Conservation (phyloP, 2,113 vertebrate species). For the Alectura lathami region DNA sequence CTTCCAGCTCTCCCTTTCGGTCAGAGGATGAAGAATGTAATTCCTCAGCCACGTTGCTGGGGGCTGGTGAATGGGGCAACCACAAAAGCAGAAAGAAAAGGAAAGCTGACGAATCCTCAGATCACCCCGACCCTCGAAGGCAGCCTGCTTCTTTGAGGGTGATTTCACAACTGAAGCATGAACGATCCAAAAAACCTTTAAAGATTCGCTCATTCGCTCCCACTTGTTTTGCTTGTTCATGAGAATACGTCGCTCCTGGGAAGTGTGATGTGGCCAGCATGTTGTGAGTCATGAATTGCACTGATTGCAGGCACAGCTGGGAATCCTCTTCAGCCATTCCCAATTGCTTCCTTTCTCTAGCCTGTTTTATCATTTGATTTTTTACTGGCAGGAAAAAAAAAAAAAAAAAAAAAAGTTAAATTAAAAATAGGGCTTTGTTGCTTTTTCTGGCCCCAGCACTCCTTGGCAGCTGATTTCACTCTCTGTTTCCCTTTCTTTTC, state of each 20-base stretch:
- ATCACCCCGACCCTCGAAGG: neutral
- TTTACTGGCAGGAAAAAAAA: conserved; percentile 35
- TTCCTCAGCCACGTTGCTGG: accelerated
- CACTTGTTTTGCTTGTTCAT: conserved; percentile 68
- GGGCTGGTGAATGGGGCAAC: neutral
- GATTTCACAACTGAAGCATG: conserved; percentile 17
- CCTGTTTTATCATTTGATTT: conserved; percentile 64
- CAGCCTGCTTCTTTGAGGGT: neutral
- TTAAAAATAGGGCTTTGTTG: conserved; percentile 71
- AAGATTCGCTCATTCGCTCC: conserved; percentile 45
- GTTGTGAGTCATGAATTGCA: conserved; percentile 73
- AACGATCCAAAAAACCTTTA: conserved; percentile 49
- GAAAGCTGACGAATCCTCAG: neutral
- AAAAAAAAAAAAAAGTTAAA: conserved; percentile 30
- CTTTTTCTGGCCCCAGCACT: conserved; percentile 64
- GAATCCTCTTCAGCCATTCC: conserved; percentile 74
- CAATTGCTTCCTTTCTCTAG: conserved; percentile 73
- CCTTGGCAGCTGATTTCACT: conserved; percentile 56
- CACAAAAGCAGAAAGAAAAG: neutral
- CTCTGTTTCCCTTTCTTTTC: conserved; percentile 10
- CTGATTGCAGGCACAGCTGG: conserved; percentile 74
- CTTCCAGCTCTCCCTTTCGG: neutral
- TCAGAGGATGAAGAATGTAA: neutral
- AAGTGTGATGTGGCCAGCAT: conserved; percentile 70
- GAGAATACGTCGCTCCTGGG: conserved; percentile 69